Evolutionary conservation across 2,113 vertebrate species (phyloP).

Genomic region (Etia nguti): DNA sequence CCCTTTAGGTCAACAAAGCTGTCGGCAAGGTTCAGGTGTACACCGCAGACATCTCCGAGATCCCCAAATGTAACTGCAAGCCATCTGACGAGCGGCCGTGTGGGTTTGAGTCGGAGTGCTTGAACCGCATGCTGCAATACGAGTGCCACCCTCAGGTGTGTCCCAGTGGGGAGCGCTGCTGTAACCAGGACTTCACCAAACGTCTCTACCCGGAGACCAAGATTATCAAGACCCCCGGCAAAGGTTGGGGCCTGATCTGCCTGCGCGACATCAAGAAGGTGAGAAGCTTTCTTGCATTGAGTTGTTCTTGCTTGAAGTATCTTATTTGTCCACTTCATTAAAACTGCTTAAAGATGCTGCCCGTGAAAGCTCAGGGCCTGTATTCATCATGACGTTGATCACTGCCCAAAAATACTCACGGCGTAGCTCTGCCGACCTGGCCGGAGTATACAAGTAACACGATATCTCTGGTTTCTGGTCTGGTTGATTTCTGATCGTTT

Average conservation of each 20-base stretch:
- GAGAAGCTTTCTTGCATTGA: background rate
- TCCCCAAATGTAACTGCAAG: slow-evolving; percentile 98
- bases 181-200: slow-evolving; percentile 96
- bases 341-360: background rate
- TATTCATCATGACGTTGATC: background rate
- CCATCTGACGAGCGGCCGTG: slow-evolving; percentile 88
- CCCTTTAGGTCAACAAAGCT: slow-evolving; percentile 86
- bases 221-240: slow-evolving; percentile 90
- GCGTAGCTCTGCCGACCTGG: fast-evolving
- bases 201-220: slow-evolving; percentile 95
- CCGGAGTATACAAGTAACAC: background rate
- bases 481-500: background rate
- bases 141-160: slow-evolving; percentile 97
- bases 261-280: slow-evolving; percentile 96
- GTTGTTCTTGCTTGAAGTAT: background rate
- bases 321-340: fast-evolving
- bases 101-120: slow-evolving; percentile 90
- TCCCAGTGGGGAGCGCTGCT: slow-evolving; percentile 84
- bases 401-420: background rate
- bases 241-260: slow-evolving; percentile 92
- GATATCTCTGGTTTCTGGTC: background rate
- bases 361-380: background rate
- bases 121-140: slow-evolving; percentile 97
- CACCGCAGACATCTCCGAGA: slow-evolving; percentile 92
- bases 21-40: slow-evolving; percentile 91